Evolutionary conservation across 2,113 vertebrate species (phyloP), one percentile per base, ranked within the genome.

Genomic region (Sapayoa aenigma): DNA sequence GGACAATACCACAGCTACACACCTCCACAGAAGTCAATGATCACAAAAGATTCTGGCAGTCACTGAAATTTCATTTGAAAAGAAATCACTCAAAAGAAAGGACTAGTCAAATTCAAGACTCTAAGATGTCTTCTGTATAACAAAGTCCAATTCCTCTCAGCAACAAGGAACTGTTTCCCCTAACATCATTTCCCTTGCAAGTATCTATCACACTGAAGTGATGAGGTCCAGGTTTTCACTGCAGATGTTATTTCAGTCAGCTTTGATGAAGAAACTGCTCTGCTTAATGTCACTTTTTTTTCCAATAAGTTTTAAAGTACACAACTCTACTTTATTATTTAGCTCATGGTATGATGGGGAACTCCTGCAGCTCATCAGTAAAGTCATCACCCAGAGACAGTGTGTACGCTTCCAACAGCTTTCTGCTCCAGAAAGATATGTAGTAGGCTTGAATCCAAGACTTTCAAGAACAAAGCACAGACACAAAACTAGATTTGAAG

Each of bases 181-280:
- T 69, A 37, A 82, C 5, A 58, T 73, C 5, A 69, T 67, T 71
- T 77, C 63, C 25, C 59, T 83, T 92, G n/a, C 42, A 58, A 1
- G 1, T 63, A 55, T n/a, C n/a, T n/a, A n/a, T 50, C 74, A 84
- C 6, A 83, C 31, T 1, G 6, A 88, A 42, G 68, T 59, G 79
- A 92, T 65, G 84, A 95, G 56, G 31, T 42, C 60, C 63, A 88
- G 50, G 33, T 77, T 96, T 83, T 92, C 59, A 86, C 19, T 35
- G 80, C 53, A 93, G 37, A 76, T 55, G 63, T 58, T 83, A 74
- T 46, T 90, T 13, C 25, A 73, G 75, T 42, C 63, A 73, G 25
- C 82, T 90, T 67, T 84, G 63, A 76, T 62, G 67, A 90, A 95
- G 33, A 87, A 82, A 89, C 50, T 68, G 37, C 50, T 80, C 94